Evolutionary conservation across 2,888 invertebrate species (phyloP).

Genomic region (Brachycybe producta): DNA sequence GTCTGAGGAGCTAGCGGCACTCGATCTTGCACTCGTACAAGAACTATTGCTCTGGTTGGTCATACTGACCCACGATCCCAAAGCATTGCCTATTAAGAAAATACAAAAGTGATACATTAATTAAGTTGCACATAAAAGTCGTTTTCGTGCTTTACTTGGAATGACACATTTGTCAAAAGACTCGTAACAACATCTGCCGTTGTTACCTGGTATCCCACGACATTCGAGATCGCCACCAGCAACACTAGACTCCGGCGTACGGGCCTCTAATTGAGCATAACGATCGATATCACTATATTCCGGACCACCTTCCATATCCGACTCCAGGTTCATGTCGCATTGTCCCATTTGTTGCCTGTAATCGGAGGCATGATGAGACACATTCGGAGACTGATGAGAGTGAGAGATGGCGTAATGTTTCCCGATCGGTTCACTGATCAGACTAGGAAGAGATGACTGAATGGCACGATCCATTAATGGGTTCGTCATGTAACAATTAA

Average conservation of each 20-base stretch:
- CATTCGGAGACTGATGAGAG: neutral
- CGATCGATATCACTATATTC: constrained; percentile 30
- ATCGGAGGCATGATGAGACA: constrained; percentile 6
- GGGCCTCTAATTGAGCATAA: constrained; percentile 17
- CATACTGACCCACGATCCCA: constrained; percentile 28
- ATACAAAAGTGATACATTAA: neutral
- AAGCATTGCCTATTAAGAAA: constrained; percentile 25
- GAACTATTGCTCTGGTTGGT: constrained; percentile 28
- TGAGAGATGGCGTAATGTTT: constrained; percentile 13
- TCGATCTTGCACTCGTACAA: constrained; percentile 32
- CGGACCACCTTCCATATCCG: constrained; percentile 25
- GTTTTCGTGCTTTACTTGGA: constrained; percentile 19
- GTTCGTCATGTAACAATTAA: constrained; percentile 17
- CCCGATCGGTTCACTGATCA: constrained; percentile 24
- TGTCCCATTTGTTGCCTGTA: neutral
- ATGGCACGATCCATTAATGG: constrained; percentile 38
- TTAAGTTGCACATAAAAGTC: constrained; percentile 16
- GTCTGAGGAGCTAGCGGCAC: constrained; percentile 33
- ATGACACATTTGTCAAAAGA: neutral
- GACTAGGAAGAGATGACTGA: constrained; percentile 39
- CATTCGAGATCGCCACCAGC: constrained; percentile 25
- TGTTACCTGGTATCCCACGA: constrained; percentile 14
- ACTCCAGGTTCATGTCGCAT: constrained; percentile 8
- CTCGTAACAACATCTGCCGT: neutral
- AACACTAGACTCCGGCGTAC: constrained; percentile 26